Conservation (phyloP, 2,797 vertebrate genomes). For the Epinephelus coioides region DNA sequence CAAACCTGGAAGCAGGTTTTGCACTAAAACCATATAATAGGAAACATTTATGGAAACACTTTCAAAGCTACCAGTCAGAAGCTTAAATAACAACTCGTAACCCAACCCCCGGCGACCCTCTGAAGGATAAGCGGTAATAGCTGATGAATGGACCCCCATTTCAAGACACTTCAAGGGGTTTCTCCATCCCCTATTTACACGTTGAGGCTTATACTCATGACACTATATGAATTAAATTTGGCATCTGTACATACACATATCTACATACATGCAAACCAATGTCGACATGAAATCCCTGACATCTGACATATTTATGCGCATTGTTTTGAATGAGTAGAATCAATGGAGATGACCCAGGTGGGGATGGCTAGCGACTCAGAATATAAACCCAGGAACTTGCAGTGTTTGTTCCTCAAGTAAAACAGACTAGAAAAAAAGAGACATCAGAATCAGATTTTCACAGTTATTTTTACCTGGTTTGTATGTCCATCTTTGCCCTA, state of each 20-base stretch:
- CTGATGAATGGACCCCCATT: slow-evolving; percentile 19
- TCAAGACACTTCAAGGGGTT: slow-evolving; percentile 49
- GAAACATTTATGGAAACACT: slow-evolving; percentile 40
- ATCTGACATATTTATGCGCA: slow-evolving; percentile 43
- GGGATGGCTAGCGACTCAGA: slow-evolving; percentile 44
- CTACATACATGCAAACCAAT: slow-evolving; percentile 67
- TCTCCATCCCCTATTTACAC: slow-evolving; percentile 22
- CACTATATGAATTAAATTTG: slow-evolving; percentile 43
- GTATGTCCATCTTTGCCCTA: slow-evolving; percentile 38
- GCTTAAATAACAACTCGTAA: slow-evolving; percentile 35
- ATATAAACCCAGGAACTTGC: slow-evolving; percentile 37
- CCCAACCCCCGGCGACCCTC: neutral
- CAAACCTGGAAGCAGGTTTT: slow-evolving; percentile 35
- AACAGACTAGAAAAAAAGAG: slow-evolving; percentile 70
- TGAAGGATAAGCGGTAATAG: neutral
- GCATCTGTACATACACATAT: slow-evolving; percentile 63
- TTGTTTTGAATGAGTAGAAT: slow-evolving; percentile 42
- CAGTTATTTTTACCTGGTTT: slow-evolving; percentile 71
- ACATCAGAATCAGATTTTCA: slow-evolving; percentile 73
- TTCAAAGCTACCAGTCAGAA: slow-evolving; percentile 36
- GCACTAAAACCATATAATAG: slow-evolving; percentile 18
- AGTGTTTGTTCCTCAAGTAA: slow-evolving; percentile 57
- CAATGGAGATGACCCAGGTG: slow-evolving; percentile 37
- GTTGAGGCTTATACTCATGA: slow-evolving; percentile 45
- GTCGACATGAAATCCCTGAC: slow-evolving; percentile 69